Base-by-base conservation (phyloP, 2,113 vertebrate genomes). In the Dipodomys ordii region DNA sequence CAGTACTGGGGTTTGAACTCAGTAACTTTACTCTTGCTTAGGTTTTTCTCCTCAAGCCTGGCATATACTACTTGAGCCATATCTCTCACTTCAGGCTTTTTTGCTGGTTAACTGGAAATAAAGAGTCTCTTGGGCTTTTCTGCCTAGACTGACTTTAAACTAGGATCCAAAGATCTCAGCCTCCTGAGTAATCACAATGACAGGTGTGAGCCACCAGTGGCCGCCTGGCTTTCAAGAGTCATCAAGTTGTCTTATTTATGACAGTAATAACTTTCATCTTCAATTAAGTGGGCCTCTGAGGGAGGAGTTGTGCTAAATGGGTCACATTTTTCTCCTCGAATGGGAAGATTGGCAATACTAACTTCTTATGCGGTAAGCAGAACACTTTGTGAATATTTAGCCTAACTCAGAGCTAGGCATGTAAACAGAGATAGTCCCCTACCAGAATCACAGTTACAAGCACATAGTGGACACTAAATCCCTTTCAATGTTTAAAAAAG, bases 391-490 rank as follows among this genome's bases (percentile, higher is more conserved):
- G 93, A 83, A n/a, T 30, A 84, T 86, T 89, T n/a, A 95, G 96
- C 95, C 94, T 97, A 97, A 96, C 95, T 96, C 95, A 96, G 97
- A 96, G 87, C 87, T 82, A 35, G 20, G 92, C n/a, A 87, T 98
- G 98, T 98, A 98, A 98, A 98, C 98, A 98, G 97, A 98, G 97
- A 71, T 81, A 97, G 78, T 82, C 94, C 96, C 97, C 96, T 93
- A 97, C 83, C 87, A 18, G 1, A 87, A 95, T 95, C 60, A 25
- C 67, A 92, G n/a, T 83, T 93, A 93, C 7, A 80, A 11, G 88
- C 90, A 92, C 69, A 93, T 0, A 15, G 90, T 83, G 91, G 27
- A 92, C 81, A 87, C 46, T 77, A 90, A 87, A 87, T 94, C 93
- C 96, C 25, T 88, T 80, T 90, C 88, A 95, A 81, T n/a, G 64